Conservation (phyloP, 1,140 invertebrate species). For the Megalonaias nervosa region DNA sequence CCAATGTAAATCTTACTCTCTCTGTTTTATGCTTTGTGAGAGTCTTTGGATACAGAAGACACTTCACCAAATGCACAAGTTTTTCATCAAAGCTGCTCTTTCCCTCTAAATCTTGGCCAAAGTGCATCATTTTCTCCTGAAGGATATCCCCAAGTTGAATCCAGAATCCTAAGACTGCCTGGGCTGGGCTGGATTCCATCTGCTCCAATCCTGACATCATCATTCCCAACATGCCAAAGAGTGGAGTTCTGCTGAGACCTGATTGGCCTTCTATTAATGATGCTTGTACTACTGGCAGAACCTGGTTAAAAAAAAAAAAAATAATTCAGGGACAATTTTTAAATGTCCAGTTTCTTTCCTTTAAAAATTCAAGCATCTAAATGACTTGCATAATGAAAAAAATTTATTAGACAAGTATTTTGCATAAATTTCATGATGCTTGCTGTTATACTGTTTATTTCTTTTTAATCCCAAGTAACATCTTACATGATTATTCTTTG, state of each 20-base stretch:
- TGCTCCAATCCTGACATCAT: constrained; percentile 41
- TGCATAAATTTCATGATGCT: too few relatives aligned
- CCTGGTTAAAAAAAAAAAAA: constrained; percentile 41
- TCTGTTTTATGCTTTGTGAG: constrained; percentile 32
- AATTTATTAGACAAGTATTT: too few relatives aligned
- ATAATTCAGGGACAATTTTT: not conserved
- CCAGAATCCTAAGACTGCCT: constrained; percentile 39
- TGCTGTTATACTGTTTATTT: too few relatives aligned
- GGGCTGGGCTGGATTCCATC: constrained; percentile 6
- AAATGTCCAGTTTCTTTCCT: not conserved
- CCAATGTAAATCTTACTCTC: constrained; percentile 36
- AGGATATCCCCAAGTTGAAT: constrained; percentile 37
- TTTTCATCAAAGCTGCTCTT: constrained; percentile 35
- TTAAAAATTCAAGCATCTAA: not conserved
- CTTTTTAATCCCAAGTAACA: too few relatives aligned
- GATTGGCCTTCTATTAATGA: constrained; percentile 54
- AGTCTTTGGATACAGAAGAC: constrained; percentile 35
- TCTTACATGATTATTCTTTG: too few relatives aligned
- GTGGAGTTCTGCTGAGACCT: constrained; percentile 46
- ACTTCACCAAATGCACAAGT: constrained; percentile 37
- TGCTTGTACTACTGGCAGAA: constrained; percentile 55
- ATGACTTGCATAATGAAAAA: too few relatives aligned
- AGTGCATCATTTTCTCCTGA: constrained; percentile 26
- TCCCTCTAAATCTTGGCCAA: constrained; percentile 15
- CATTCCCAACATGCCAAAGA: constrained; percentile 47